Conservation (phyloP, 2,888 invertebrate species). For the Agrochola lychnidis region DNA sequence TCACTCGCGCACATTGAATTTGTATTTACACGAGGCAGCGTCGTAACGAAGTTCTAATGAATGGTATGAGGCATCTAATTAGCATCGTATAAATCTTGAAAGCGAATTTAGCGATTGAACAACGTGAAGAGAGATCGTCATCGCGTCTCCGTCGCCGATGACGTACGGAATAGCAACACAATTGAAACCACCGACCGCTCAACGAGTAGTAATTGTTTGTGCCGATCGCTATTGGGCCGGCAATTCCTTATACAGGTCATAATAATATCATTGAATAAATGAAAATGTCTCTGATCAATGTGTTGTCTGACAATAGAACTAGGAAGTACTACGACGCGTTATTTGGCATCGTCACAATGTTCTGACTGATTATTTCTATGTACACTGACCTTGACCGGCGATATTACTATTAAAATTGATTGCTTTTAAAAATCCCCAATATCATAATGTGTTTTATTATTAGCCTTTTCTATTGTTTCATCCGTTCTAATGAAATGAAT, state of each 20-base stretch:
- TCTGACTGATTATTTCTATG: constrained; percentile 57
- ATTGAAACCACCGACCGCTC: constrained; percentile 85
- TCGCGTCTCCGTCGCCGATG: constrained; percentile 53
- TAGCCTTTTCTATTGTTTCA: constrained; percentile 30
- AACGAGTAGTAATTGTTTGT: constrained; percentile 88
- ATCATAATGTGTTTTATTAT: constrained; percentile 27
- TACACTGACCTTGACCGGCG: constrained; percentile 63
- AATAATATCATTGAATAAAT: constrained; percentile 75
- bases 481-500: constrained; percentile 24
- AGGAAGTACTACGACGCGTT: constrained; percentile 69
- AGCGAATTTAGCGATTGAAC: constrained; percentile 47
- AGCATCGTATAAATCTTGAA: constrained; percentile 60
- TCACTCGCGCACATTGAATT: constrained; percentile 34
- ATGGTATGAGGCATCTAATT: constrained; percentile 65
- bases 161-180: constrained; percentile 81
- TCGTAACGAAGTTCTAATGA: constrained; percentile 65
- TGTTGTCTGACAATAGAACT: constrained; percentile 52
- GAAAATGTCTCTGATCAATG: constrained; percentile 68
- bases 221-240: constrained; percentile 78
- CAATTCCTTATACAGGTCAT: constrained; percentile 77
- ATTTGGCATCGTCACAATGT: constrained; percentile 65
- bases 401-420: constrained; percentile 64
- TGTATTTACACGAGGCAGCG: constrained; percentile 52
- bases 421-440: constrained; percentile 44
- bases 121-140: constrained; percentile 38